Percentiles rank a stretch among this genome's conserved stretches.
Conservation (phyloP, 2,888 invertebrate genomes). For the Lamellibrachia columna region DNA sequence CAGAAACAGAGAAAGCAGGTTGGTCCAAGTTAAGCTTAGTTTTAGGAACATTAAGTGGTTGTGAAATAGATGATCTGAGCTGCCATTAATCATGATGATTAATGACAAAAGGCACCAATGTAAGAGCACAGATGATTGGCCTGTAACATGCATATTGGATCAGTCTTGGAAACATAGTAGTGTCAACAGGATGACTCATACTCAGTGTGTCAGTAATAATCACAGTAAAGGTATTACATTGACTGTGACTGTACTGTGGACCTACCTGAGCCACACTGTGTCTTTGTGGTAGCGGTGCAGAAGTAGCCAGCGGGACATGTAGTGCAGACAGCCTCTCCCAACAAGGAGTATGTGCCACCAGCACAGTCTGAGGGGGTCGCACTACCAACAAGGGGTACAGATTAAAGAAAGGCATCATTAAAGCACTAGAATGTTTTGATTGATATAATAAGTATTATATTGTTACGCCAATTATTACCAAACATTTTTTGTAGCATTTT, state of each 20-base stretch:
- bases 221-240: neutral
- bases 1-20: no score
- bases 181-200: no score
- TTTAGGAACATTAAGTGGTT: no score
- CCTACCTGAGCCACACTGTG: slow-evolving; percentile 33
- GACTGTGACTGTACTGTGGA: neutral
- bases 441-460: neutral
- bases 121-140: no score
- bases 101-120: no score
- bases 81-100: no score
- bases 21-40: no score
- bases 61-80: no score
- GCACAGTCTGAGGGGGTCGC: slow-evolving; percentile 48
- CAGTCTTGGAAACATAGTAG: no score
- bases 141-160: no score
- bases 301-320: slow-evolving; percentile 49
- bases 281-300: slow-evolving; percentile 38
- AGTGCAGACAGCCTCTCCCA: slow-evolving; percentile 49
- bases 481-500: neutral
- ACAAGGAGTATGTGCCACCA: slow-evolving; percentile 49
- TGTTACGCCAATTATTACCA: neutral
- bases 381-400: slow-evolving; percentile 31
- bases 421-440: neutral
- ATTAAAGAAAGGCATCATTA: neutral
- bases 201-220: no score